A percentile compares a stretch with the other conserved stretches of the same genome.
phyloP scores from a whole-genome alignment of 1,140 invertebrate genomes.

The Trichogramma pretiosum region DNA sequence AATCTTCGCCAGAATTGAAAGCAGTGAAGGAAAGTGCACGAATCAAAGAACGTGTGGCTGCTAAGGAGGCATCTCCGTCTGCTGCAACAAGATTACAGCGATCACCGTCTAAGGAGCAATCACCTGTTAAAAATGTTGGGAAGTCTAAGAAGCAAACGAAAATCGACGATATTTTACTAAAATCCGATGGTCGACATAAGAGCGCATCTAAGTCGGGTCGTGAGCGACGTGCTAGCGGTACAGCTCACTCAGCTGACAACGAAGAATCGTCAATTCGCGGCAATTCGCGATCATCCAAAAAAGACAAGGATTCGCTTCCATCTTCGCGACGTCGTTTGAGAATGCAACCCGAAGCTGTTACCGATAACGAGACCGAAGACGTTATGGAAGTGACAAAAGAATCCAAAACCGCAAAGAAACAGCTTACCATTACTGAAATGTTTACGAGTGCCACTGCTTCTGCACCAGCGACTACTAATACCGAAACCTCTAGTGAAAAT shows the following conservation, averaged over 20 bases:
- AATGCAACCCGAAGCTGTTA: constrained; percentile 32
- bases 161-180: constrained; percentile 39
- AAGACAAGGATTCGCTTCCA: constrained; percentile 25
- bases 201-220: too few species aligned
- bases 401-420: constrained; percentile 18
- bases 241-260: too few species aligned
- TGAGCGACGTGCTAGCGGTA: too few species aligned
- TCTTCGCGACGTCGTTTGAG: constrained; percentile 31
- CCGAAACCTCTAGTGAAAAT: neutral
- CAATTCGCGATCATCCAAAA: too few species aligned
- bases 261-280: too few species aligned
- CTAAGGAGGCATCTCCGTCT: constrained; percentile 9
- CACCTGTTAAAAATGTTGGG: neutral
- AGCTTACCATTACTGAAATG: constrained; percentile 29
- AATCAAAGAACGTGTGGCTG: constrained; percentile 9
- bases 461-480: constrained; percentile 3
- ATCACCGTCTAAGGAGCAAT: constrained; percentile 17
- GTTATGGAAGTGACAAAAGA: neutral
- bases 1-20: constrained; percentile 30
- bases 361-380: neutral
- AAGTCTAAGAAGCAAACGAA: constrained; percentile 37
- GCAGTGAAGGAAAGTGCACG: constrained; percentile 20
- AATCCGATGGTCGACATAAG: too few species aligned
- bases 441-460: constrained; percentile 13
- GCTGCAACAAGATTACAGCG: constrained; percentile 9